Percentiles rank a stretch among this genome's conserved stretches.
These are phyloP conservation scores for Dendrolimus pini DNA, from an alignment of 2,888 invertebrate genomes.

Conservation along the genomic window DNA sequence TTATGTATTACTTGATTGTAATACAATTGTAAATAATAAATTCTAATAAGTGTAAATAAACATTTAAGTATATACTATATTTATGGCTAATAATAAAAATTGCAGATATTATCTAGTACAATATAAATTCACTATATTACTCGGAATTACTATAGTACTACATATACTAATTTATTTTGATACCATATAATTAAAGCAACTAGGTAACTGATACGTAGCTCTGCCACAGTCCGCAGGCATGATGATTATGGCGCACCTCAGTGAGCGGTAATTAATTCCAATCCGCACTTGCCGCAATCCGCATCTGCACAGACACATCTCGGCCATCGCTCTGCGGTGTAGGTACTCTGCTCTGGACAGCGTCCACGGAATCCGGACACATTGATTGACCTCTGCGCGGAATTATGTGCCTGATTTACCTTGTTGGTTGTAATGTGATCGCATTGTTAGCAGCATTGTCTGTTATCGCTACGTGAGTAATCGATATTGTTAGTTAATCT, in stretches of 20 bases:
- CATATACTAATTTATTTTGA: no score
- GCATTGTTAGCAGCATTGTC: background rate
- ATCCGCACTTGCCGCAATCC: constrained; percentile 35
- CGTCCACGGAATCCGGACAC: constrained; percentile 12
- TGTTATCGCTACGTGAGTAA: background rate
- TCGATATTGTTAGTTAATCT: background rate
- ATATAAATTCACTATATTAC: no score
- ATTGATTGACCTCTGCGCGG: constrained; percentile 12
- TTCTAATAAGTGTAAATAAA: no score
- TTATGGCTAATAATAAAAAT: no score
- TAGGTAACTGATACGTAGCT: no score
- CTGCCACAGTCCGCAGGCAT: background rate
- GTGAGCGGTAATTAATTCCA: constrained; percentile 58
- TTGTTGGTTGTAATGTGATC: background rate
- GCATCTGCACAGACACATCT: constrained; percentile 3
- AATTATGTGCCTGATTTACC: constrained; percentile 9
- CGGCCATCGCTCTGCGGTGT: background rate
- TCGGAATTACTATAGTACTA: no score
- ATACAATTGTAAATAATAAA: no score
- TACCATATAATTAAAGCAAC: no score
- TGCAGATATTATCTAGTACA: no score
- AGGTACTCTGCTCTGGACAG: background rate
- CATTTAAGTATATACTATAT: no score
- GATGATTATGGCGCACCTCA: constrained; percentile 51
- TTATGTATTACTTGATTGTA: no score